Conservation (phyloP, 2,113 vertebrate genomes). For the Aspiorhynchus laticeps region DNA sequence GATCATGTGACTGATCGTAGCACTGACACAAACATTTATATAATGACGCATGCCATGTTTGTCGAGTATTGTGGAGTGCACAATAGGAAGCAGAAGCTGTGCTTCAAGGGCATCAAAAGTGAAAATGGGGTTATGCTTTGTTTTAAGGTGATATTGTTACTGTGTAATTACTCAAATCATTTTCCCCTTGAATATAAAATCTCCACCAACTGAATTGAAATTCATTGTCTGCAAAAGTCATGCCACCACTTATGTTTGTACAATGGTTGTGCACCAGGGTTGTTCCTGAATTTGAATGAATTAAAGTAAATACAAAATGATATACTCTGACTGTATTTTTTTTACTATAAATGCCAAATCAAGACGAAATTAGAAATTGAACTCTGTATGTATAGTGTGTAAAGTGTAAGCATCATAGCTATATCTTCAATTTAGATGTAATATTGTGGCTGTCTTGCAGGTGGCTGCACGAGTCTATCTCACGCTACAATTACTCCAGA, state of each 20-base stretch:
- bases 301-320: not conserved
- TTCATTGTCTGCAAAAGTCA: not conserved
- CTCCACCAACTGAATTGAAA: not conserved
- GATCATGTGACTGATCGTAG: not conserved
- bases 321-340: not conserved
- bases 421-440: not conserved
- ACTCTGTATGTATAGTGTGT: not conserved
- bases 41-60: not conserved
- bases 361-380: not conserved
- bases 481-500: slow-evolving; percentile 20
- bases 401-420: not conserved
- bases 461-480: not conserved
- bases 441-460: slow-evolving; percentile 3
- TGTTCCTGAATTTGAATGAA: not conserved
- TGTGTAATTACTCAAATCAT: not conserved
- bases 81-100: not conserved
- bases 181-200: not conserved
- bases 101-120: not conserved
- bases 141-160: not conserved
- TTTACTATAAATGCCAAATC: not conserved
- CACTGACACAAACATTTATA: not conserved
- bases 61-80: not conserved
- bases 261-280: not conserved
- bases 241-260: not conserved
- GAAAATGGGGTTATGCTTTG: not conserved